Base-by-base conservation (phyloP, 2,113 vertebrate genomes). In the Mugil cephalus region DNA sequence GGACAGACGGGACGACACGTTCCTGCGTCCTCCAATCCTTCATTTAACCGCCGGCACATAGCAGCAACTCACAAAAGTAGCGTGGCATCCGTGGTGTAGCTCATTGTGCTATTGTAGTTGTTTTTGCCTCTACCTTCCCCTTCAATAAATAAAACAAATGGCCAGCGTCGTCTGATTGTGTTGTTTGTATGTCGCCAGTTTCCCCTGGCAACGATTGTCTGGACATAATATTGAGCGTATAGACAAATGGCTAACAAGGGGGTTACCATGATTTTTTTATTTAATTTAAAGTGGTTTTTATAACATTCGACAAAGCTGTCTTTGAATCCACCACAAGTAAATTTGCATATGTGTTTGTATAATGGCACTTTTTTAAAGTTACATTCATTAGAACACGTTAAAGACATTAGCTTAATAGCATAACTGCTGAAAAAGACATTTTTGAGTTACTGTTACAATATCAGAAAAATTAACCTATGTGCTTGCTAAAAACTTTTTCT, bases 91-190 rank as follows among this genome's bases (percentile, higher is more conserved):
- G 64, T 58, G 24, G 61, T 88, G 82, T 88, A 84, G 85, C 76
- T 84, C 63, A 51, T 73, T 70, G 82, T 84, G 83, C 69, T 88
- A 83, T 85, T 88, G 84, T 86, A 76, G 55, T 71, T 42, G 85
- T 84, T 80, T 83, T 69, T 36, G 11, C 46, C 59, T n/a, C 10
- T 18, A 21, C 62, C 51, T 64, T 76, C 69, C 77, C 69, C 62
- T 65, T 78, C 69, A 91, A 87, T 90, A 90, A 91, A 91, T 51
- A 54, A 79, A 79, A 81, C 34, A 52, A 51, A 59, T 19, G 19
- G 2, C 7, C 3, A 60, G 11, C 15, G 39, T 47, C 50, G 24
- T 39, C 40, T 69, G 10, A 7, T n/a, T 52, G 48, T 74, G 42
- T 68, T 69, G 38, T 52, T 51, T 74, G 18, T 74, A 18, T 42